Conservation (phyloP, 2,888 invertebrate species). For the Phytoseiulus persimilis region DNA sequence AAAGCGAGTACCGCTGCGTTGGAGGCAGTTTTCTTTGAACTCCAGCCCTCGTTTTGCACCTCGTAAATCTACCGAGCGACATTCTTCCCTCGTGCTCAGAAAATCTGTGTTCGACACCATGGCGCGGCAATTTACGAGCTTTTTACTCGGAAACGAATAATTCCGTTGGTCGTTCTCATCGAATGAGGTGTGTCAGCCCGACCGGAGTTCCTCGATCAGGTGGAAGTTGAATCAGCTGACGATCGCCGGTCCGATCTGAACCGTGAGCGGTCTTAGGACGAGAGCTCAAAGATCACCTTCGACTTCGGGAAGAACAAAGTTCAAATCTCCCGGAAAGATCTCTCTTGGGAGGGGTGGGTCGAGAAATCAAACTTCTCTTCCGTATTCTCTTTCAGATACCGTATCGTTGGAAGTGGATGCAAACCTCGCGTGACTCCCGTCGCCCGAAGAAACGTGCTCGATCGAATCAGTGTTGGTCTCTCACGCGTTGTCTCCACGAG, state of each 20-base stretch:
- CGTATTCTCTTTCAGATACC: background rate
- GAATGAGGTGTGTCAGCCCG: background rate
- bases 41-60: too few relatives aligned
- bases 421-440: background rate
- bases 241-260: background rate
- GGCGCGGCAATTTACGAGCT: background rate
- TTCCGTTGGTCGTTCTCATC: background rate
- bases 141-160: background rate
- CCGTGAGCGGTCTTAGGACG: background rate
- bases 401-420: background rate
- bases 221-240: background rate
- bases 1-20: too few relatives aligned
- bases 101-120: too few relatives aligned
- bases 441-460: background rate
- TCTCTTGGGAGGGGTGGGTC: background rate
- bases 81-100: too few relatives aligned
- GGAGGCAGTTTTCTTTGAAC: too few relatives aligned
- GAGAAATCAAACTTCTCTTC: background rate
- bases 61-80: too few relatives aligned
- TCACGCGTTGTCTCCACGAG: background rate
- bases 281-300: background rate
- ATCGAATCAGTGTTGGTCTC: background rate
- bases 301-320: background rate
- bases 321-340: background rate
- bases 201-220: background rate